Percentiles rank a stretch among this genome's conserved stretches.
Evolutionary conservation across 2,797 vertebrate genomes (phyloP).

Genomic region (Chiroxiphia lanceolata): DNA sequence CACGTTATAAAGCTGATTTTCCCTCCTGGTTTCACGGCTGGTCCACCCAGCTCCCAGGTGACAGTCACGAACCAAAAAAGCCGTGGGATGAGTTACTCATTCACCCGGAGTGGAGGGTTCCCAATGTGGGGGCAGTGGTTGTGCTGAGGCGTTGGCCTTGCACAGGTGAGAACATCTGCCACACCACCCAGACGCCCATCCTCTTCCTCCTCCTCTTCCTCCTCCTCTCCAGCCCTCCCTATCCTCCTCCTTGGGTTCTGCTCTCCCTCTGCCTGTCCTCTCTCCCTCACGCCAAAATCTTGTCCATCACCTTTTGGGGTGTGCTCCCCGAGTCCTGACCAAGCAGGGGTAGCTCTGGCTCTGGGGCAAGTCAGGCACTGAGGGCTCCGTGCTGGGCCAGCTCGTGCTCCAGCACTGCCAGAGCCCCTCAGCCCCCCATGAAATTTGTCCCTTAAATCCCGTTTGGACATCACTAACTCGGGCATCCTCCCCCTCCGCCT

Average conservation of each 20-base stretch:
- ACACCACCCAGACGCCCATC: background rate
- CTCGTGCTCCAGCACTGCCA: background rate
- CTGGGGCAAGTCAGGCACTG: background rate
- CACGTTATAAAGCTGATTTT: background rate
- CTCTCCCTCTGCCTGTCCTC: background rate
- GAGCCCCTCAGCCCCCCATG: background rate
- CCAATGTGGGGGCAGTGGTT: background rate
- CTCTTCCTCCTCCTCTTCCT: background rate
- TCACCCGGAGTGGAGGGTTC: background rate
- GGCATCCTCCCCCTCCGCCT: background rate
- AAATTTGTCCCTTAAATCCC: constrained; percentile 32
- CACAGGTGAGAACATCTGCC: background rate
- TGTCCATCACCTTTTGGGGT: background rate
- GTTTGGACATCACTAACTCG: background rate
- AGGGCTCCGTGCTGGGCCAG: background rate
- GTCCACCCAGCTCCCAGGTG: background rate
- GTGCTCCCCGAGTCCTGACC: background rate
- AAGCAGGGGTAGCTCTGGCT: background rate
- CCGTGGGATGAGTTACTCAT: background rate
- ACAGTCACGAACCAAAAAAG: background rate
- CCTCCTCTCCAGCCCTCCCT: background rate
- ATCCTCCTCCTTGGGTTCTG: background rate
- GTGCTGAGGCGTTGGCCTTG: background rate
- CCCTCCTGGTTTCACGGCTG: background rate
- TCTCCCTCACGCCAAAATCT: background rate